A percentile compares a stretch with the other conserved stretches of the same genome.
Evolutionary conservation across 2,888 invertebrate genomes (phyloP).

Genomic region (Tolmerus cingulatus): DNA sequence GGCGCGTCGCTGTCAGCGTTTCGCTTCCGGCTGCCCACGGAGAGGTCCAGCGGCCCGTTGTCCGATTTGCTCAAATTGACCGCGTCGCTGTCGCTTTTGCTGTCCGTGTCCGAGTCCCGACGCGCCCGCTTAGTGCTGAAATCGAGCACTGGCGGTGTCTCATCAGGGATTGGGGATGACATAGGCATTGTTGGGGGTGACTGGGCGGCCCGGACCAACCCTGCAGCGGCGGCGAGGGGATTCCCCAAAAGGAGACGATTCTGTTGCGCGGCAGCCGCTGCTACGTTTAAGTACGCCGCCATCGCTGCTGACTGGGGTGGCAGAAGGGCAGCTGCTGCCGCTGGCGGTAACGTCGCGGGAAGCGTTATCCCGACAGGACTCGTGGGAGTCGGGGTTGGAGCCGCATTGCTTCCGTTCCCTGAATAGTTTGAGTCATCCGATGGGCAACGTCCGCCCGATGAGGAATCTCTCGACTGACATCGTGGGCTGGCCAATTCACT

Average conservation of each 20-base stretch:
- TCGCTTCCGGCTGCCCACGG: slow-evolving; percentile 79
- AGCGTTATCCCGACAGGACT: slow-evolving; percentile 74
- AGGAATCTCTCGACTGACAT: slow-evolving; percentile 84
- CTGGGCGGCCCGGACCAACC: slow-evolving; percentile 64
- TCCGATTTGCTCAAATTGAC: slow-evolving; percentile 76
- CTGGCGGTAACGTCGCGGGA: slow-evolving; percentile 74
- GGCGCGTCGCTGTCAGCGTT: slow-evolving; percentile 72
- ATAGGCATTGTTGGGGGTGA: slow-evolving; percentile 65
- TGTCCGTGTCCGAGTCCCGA: slow-evolving; percentile 66
- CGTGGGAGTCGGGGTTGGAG: slow-evolving; percentile 66
- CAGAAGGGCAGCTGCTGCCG: slow-evolving; percentile 70
- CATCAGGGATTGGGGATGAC: slow-evolving; percentile 67
- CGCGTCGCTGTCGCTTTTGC: slow-evolving; percentile 72
- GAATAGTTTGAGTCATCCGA: slow-evolving; percentile 80
- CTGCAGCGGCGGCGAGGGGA: slow-evolving; percentile 75
- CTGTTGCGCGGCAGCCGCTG: slow-evolving; percentile 76
- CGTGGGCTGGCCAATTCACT: slow-evolving; percentile 80
- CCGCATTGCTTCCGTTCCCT: slow-evolving; percentile 66
- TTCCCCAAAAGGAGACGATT: slow-evolving; percentile 80
- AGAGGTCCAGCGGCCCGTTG: slow-evolving; percentile 77
- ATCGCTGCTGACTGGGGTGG: slow-evolving; percentile 84
- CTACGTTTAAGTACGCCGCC: slow-evolving; percentile 80
- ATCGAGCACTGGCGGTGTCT: slow-evolving; percentile 75
- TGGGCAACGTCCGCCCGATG: slow-evolving; percentile 76
- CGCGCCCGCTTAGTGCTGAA: slow-evolving; percentile 78